Evolutionary conservation across 2,888 invertebrate genomes (phyloP).

Genomic region (Mantis religiosa): DNA sequence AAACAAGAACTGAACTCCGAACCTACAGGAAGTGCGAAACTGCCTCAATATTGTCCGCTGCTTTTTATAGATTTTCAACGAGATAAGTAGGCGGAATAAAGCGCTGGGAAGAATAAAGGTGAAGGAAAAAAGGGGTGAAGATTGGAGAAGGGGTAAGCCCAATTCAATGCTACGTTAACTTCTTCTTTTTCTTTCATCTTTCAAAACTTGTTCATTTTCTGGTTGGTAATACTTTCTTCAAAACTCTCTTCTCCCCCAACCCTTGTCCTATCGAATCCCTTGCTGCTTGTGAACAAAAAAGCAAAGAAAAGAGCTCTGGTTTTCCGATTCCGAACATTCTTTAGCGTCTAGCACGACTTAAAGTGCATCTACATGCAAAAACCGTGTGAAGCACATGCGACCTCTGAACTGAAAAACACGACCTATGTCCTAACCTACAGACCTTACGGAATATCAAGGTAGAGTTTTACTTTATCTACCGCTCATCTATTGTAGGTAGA

Average conservation of each 20-base stretch:
- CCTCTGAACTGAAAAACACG: no score
- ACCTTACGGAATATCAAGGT: no score
- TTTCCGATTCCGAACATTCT: constrained; percentile 22
- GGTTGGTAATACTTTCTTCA: constrained; percentile 22
- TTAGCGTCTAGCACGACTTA: constrained; percentile 18
- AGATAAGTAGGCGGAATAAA: not conserved
- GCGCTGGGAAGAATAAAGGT: not conserved
- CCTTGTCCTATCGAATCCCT: not conserved
- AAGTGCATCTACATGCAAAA: not conserved
- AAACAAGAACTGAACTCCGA: not conserved
- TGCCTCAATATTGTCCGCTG: not conserved
- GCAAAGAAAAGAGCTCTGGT: not conserved
- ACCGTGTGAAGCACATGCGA: not conserved
- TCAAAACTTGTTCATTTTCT: constrained; percentile 25
- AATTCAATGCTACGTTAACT: constrained; percentile 6
- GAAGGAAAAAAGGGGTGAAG: not conserved
- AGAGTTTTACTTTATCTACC: no score
- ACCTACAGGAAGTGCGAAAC: not conserved
- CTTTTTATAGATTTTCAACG: not conserved
- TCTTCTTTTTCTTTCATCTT: constrained; percentile 4
- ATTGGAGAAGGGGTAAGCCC: not conserved
- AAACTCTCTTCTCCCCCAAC: constrained; percentile 1
- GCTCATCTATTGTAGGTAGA: no score
- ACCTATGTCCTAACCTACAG: no score
- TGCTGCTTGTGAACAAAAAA: not conserved